phyloP scores from a whole-genome alignment of 2,797 vertebrate genomes.

The Onychomys leucogaster region DNA sequence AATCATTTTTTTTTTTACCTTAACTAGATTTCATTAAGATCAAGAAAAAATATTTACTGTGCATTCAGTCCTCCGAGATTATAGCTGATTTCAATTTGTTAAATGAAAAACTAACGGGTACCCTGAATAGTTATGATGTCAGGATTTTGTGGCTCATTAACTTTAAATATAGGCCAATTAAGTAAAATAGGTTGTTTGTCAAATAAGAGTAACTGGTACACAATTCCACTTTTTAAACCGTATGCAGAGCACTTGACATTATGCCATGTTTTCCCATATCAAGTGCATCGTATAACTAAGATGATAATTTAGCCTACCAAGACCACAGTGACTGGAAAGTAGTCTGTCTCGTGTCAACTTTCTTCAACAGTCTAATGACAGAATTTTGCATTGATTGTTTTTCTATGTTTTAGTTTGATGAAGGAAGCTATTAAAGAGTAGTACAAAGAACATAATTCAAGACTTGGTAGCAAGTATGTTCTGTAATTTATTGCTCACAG shows the following conservation, averaged over 20 bases:
- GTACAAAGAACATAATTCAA: constrained; percentile 45
- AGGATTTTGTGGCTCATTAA: constrained; percentile 19
- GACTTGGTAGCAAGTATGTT: constrained; percentile 49
- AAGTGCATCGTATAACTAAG: neutral
- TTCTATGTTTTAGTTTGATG: constrained; percentile 11
- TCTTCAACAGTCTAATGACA: neutral
- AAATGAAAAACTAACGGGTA: neutral
- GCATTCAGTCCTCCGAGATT: neutral
- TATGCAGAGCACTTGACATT: neutral
- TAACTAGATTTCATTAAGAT: neutral
- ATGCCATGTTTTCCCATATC: neutral
- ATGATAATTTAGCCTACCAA: neutral
- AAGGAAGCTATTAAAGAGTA: constrained; percentile 44
- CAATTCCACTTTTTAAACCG: neutral
- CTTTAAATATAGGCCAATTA: neutral
- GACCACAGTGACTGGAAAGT: neutral
- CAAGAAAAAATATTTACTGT: neutral
- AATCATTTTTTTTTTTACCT: neutral
- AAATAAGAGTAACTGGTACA: neutral
- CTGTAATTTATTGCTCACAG: constrained; percentile 61
- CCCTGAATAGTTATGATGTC: neutral
- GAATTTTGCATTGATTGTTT: neutral
- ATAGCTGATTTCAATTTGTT: neutral
- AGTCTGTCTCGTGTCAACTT: neutral
- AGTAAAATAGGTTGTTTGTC: neutral